Evolutionary conservation across 2,113 vertebrate genomes (phyloP), one percentile per base, ranked within the genome.

Genomic region (Atractosteus spatula): DNA sequence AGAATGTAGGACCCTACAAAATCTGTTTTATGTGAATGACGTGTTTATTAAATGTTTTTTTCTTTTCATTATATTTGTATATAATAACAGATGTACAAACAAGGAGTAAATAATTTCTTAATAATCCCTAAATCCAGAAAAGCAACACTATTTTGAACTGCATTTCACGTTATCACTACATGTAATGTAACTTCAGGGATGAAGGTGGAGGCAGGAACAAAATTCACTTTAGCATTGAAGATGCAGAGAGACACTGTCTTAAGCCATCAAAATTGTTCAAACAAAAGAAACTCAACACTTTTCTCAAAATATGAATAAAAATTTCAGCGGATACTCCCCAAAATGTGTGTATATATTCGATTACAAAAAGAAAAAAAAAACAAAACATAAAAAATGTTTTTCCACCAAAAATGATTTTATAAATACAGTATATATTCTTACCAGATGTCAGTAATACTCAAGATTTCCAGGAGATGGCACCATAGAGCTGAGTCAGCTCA

Each of bases 401-500:
- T 79, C 75, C 81, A 80, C 73, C 70, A 68, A 62, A 81, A 67
- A 79, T 79, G 74, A 55, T 73, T 71, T 54, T 76, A 77, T 78
- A 85, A 82, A 85, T 79, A 81, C 78, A 82, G 77, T 78, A 66
- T 78, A 84, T 71, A 76, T 73, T 79, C 80, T 82, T 87, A 77
- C 80, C 76, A 84, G 84, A 86, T 85, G 80, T 87, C 81, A 85
- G 84, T 84, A 86, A 79, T 89, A 88, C 88, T 91, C 87, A 92
- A 91, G 86, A 91, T 90, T 90, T 87, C 87, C 91, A 92, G 90
- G 89, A 92, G 89, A 89, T 90, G 90, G 90, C 91, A 91, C 90
- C 87, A 89, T 89, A 90, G 89, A 89, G 87, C 88, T 89, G 82
- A 85, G 81, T 89, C 82, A 88, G 88, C 86, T 77, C 80, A 83